Base-by-base conservation (phyloP, 2,797 vertebrate species). In the Eulemur albifrons region DNA sequence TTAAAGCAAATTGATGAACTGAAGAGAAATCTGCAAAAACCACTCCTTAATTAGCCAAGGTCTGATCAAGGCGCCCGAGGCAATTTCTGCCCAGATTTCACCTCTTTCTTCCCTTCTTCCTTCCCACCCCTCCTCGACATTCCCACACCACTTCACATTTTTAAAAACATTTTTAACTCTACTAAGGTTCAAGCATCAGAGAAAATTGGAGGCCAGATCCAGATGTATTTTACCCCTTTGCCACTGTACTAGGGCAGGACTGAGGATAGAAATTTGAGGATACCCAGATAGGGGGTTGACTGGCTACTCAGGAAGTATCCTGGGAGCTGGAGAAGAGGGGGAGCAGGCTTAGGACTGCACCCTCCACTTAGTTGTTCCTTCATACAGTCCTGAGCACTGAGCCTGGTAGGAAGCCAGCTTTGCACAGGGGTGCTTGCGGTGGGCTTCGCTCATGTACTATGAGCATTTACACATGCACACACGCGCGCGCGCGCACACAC, bases 21-120 rank as follows among this genome's bases (percentile, higher is more conserved):
- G 48, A 40, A 98, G 96, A 98, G 97, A 98, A 99, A 99, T 99
- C 98, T 98, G 98, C 98, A 98, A 99, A 98, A 99, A 98, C 96
- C 97, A 75, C 98, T 98, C 98, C 73, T 98, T 99, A 99, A 99
- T 99, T 99, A 99, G 98, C 98, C 98, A 98, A 99, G 98, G 97
- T 98, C 98, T 98, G 99, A 99, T 98, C 98, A 98, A 99, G 98
- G 98, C 87, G 98, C 99, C 98, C 1, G 97, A 98, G 99, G 99
- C 99, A 97, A 93, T 98, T 91, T 96, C 86, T 95, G 97, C 96
- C 91, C 69, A 63, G 35, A 86, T 82, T 80, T 93, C 65, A 7
- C 57, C 2, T 96, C 65, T 48, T 45, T 84, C 38, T 72, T 88
- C 32, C 81, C 43, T 87, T 63, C 45, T 76, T 86, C 54, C 85